Conservation (phyloP, 2,797 vertebrate species). For the Pyrrhura leucotis region DNA sequence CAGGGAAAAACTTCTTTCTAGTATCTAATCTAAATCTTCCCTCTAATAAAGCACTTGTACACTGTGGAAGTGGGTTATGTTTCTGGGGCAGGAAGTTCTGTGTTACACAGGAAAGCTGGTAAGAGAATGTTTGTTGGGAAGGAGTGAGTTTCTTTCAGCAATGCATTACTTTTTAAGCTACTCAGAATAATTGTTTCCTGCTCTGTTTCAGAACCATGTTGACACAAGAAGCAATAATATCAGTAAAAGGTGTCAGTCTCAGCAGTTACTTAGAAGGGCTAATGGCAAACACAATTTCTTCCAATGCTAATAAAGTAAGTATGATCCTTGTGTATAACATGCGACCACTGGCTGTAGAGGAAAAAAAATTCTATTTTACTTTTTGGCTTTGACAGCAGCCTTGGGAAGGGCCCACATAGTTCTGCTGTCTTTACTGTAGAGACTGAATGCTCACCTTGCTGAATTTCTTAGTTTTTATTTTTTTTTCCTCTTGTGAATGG, state of each 20-base stretch:
- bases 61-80: background rate
- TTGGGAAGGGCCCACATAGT: background rate
- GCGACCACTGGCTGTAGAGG: background rate
- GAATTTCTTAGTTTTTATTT: background rate
- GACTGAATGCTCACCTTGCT: background rate
- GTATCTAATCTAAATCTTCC: background rate
- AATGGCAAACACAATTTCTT: conserved; percentile 92
- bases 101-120: fast-evolving
- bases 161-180: background rate
- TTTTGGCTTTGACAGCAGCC: background rate
- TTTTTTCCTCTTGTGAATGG: background rate
- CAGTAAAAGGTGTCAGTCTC: conserved; percentile 95
- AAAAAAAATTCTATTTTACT: background rate
- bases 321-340: background rate
- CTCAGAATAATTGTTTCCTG: background rate
- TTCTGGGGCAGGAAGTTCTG: background rate
- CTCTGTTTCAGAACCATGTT: conserved; percentile 85
- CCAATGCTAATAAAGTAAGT: conserved; percentile 94
- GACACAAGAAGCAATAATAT: conserved; percentile 97
- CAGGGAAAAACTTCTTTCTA: background rate
- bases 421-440: background rate
- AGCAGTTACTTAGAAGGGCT: conserved; percentile 96
- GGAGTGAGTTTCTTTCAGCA: background rate
- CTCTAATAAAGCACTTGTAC: background rate
- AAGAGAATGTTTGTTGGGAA: background rate